Evolutionary conservation across 2,888 invertebrate genomes (phyloP), one percentile per base, ranked within the genome.

Genomic region (Gortyna flavago): DNA sequence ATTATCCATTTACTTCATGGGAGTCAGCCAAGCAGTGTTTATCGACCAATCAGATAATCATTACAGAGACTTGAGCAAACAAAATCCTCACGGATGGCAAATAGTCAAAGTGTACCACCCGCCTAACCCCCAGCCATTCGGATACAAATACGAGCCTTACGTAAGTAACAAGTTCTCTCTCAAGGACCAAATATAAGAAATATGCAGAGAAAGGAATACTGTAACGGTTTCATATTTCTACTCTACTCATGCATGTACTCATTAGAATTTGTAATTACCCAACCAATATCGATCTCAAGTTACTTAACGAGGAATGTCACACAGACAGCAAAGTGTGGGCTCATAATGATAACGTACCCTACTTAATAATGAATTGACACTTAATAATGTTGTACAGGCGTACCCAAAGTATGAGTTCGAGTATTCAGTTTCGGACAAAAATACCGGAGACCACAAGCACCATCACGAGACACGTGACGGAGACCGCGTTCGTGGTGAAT

Each of bases 351-450:
- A 85, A 77, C 72, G 9, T 48, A 69, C 0, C 25, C 16, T 67
- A 73, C 38, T 51, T 67, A 61, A 64, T 81, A 38, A 71, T 59
- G 25, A 38, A 38, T n/a, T 64, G 62, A 38, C 16, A 41, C 29
- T 51, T 71, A 44, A 57, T n/a, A 57, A 32, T 70, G 70, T 74
- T 75, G 87, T 81, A 8, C 87, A 97, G 95, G 89, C 96, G 0
- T 97, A 97, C 88, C 97, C 97, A 41, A 97, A 97, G 93, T 97
- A 97, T 89, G 97, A 97, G 89, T 97, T 97, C 89, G 97, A 97
- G 89, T 97, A 97, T 83, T 96, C 97, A 51, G 97, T 97, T 72
- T 96, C 97, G 8, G 97, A 97, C 78, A 96, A 96, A 76, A 96
- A 97, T 83, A 97, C 97, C 0, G 97, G 97, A 16, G 97, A 97